Base-by-base conservation (phyloP, 2,888 invertebrate genomes). In the Andrena dorsata region DNA sequence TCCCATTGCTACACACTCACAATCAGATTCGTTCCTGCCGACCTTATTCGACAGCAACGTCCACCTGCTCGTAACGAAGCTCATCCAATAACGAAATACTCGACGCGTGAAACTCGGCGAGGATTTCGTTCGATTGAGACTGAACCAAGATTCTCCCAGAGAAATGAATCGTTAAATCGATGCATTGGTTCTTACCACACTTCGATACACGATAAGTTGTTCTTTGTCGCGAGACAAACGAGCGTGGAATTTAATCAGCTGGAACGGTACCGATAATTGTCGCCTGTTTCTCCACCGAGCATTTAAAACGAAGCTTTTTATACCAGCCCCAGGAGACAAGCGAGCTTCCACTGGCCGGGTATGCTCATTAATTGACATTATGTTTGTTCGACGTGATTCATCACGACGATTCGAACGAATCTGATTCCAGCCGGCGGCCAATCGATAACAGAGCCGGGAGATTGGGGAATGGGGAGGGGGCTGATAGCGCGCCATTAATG, bases 361-460 rank as follows among this genome's bases (percentile, higher is more conserved):
- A n/a, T 26, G 30, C 58, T 60, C 65, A 49, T 77, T 77, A 77
- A 73, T 73, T 60, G 49, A 64, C 64, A 60, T 77, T 73, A 73
- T 58, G 77, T 65, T 77, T 51, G 64, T 76, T 73, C 23, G 56
- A 26, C 53, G 20, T n/a, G 41, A 64, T 63, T 63, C 61, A 10
- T 10, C 41, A 2, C 61, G 23, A 13, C 28, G 51, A 76, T 47
- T 35, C 58, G 58, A 1, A 35, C 30, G 26, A 26, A n/a, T 51
- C 35, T 47, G 26, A 13, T 28, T 32, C 56, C 23, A 23, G 47
- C 47, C 10, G 10, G 13, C 16, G 51, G 13, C 20, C 61, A 41
- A 76, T 71, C 76, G 61, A 76, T 72, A 63, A 5, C 41, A 16
- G 16, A 41, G 7, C 5, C 41, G 35, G 49, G 3, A 26, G 56